Base-by-base conservation (phyloP, 2,797 vertebrate genomes). In the Diplodus puntazzo region DNA sequence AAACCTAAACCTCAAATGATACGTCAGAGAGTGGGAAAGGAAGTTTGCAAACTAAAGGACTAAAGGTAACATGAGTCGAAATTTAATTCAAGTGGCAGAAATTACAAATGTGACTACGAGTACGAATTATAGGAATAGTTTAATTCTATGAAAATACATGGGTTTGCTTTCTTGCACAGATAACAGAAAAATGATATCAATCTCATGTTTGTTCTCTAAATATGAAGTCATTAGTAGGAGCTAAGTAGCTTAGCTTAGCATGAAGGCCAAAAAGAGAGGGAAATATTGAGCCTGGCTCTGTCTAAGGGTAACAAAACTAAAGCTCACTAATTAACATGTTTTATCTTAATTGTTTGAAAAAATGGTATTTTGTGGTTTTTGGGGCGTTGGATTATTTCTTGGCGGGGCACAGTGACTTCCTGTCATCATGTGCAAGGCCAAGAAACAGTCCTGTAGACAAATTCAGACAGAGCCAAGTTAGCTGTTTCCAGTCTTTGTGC, bases 401-500 rank as follows among this genome's bases (percentile, higher is more conserved):
- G 34, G n/a, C 13, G 48, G 14, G 25, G 14, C 21, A 46, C 2
- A 0, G 0, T 23, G 17, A 67, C 61, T 70, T 70, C 23, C 16
- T 8, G 11, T 45, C 50, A 75, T 30, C 54, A 46, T 20, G 14
- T 30, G 20, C 8, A 45, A 11, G 3, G 14, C 0, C 25, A 27
- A 42, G n/a, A 77, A 49, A 73, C 17, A 2, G 0, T 45, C 7
- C 2, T 18, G 21, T 34, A 17, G 21, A 43, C 0, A 4, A 9
- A 73, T 57, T 71, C 45, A 53, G 23, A 60, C 11, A 27, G 14
- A 48, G 11, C 17, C 17, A 69, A 39, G 27, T 5, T 57, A 18
- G 10, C 34, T 30, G 72, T 72, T 77, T 70, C 30, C 13, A 67
- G 20, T 60, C 11, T 65, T 52, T 48, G 3, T 54, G 43, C 25